phyloP scores from a whole-genome alignment of 2,113 vertebrate species.

The Ahaetulla prasina region DNA sequence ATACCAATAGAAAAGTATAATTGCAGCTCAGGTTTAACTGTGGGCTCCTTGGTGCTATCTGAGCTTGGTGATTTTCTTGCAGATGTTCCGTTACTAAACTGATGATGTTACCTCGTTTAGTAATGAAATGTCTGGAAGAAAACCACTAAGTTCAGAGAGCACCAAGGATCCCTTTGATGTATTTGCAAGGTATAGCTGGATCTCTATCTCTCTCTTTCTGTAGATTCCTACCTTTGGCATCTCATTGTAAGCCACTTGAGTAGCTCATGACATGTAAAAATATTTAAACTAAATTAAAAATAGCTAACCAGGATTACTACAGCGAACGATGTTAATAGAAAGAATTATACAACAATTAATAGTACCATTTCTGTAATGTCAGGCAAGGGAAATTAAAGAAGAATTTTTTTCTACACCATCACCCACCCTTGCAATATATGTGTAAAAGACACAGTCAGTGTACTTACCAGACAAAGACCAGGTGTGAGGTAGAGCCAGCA shows the following conservation, averaged over 20 bases:
- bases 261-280: not conserved
- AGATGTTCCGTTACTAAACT: not conserved
- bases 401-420: not conserved
- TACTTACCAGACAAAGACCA: conserved; percentile 82
- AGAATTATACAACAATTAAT: not conserved
- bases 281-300: not conserved
- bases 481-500: conserved; percentile 89
- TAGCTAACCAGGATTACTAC: not conserved
- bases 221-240: not conserved
- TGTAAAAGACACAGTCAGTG: not conserved
- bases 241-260: not conserved
- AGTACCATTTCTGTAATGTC: not conserved
- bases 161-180: not conserved
- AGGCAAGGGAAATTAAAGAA: not conserved
- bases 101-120: not conserved
- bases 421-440: not conserved
- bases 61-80: not conserved
- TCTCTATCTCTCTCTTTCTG: not conserved
- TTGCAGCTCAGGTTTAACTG: not conserved
- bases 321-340: not conserved
- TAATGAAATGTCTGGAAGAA: not conserved
- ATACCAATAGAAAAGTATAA: not conserved
- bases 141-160: not conserved
- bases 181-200: not conserved
- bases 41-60: not conserved